Evolutionary conservation across 2,113 vertebrate genomes (phyloP).

Genomic region (Percopsis transmontana): DNA sequence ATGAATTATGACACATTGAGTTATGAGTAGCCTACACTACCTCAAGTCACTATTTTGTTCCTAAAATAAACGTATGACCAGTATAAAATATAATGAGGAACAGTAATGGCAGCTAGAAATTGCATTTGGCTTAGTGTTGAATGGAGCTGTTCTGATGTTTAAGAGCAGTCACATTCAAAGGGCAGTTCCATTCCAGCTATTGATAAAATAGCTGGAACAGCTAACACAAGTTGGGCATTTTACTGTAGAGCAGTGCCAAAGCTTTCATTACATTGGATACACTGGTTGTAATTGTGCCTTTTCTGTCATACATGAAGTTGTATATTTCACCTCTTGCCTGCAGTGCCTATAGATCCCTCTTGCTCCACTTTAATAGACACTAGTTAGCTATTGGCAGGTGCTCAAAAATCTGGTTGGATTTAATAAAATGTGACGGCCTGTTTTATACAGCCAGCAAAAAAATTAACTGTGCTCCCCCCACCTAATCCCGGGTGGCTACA

Average conservation of each 20-base stretch:
- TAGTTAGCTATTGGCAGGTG: constrained; percentile 61
- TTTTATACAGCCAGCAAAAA: constrained; percentile 60
- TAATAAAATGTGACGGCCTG: constrained; percentile 72
- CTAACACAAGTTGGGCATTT: constrained; percentile 35
- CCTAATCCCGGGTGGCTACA: constrained; percentile 60
- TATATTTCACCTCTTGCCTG: constrained; percentile 36
- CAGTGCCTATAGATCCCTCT: constrained; percentile 27
- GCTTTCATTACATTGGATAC: constrained; percentile 15
- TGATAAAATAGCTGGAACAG: constrained; percentile 48
- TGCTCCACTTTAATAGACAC: constrained; percentile 45
- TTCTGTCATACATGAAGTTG: constrained; percentile 33
- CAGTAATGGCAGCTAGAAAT: constrained; percentile 33
- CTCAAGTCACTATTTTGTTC: constrained; percentile 20
- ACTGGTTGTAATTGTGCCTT: constrained; percentile 34
- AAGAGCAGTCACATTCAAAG: constrained; percentile 39
- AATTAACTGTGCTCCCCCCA: constrained; percentile 42
- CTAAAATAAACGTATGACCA: constrained; percentile 12
- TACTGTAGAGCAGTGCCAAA: constrained; percentile 38
- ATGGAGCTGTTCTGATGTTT: constrained; percentile 52
- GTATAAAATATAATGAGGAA: constrained; percentile 41
- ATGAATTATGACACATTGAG: constrained; percentile 10
- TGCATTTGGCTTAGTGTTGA: constrained; percentile 25
- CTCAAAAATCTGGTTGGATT: constrained; percentile 51
- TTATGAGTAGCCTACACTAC: background rate
- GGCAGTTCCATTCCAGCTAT: constrained; percentile 49